Evolutionary conservation across 2,113 vertebrate species (phyloP).

Genomic region (Carassius auratus): DNA sequence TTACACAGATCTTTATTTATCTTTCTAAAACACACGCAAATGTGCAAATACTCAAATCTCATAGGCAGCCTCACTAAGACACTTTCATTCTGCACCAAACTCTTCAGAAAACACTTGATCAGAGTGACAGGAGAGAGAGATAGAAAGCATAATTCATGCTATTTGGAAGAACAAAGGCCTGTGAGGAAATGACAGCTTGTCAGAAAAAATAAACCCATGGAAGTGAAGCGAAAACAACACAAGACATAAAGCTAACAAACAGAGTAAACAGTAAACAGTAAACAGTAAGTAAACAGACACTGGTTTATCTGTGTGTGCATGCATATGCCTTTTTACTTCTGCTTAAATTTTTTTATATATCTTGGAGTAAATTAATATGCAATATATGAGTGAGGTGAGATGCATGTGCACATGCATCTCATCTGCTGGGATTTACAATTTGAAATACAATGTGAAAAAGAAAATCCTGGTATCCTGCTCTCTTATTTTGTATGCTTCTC

Average conservation of each 20-base stretch:
- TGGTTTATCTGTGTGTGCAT: slow-evolving; percentile 55
- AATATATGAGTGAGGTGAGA: too few species aligned
- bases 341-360: slow-evolving; percentile 18
- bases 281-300: slow-evolving; percentile 46
- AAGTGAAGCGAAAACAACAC: slow-evolving; percentile 62
- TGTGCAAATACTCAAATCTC: slow-evolving; percentile 4
- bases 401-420: background rate
- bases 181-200: slow-evolving; percentile 69
- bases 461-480: too few species aligned
- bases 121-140: slow-evolving; percentile 13
- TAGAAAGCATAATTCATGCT: slow-evolving; percentile 69
- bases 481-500: too few species aligned
- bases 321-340: slow-evolving; percentile 27
- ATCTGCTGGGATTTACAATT: too few species aligned
- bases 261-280: slow-evolving; percentile 31
- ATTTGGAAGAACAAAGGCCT: slow-evolving; percentile 71
- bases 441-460: too few species aligned
- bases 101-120: slow-evolving; percentile 26
- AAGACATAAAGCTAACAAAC: slow-evolving; percentile 55
- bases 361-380: background rate
- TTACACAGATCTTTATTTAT: slow-evolving; percentile 13
- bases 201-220: slow-evolving; percentile 65
- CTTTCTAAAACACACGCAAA: background rate
- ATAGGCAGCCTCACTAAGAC: slow-evolving; percentile 51
- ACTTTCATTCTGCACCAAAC: slow-evolving; percentile 48